Percentiles rank a stretch among this genome's conserved stretches.
phyloP scores from a whole-genome alignment of 2,797 vertebrate genomes.

The Cossypha dichroa region DNA sequence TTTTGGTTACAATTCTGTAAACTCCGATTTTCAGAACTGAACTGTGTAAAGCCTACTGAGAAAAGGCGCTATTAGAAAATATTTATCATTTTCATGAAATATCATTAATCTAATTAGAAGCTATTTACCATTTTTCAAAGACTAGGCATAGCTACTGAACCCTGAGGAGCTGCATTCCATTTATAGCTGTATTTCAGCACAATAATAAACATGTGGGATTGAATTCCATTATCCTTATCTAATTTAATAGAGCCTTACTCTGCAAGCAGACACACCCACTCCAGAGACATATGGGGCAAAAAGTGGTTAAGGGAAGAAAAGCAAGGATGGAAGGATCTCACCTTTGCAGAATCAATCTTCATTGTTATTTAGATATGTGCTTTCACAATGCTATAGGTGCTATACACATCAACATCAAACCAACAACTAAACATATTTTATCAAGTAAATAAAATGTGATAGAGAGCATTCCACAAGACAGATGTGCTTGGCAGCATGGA shows the following conservation, averaged over 20 bases:
- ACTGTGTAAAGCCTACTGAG: background rate
- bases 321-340: background rate
- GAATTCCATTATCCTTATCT: background rate
- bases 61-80: background rate
- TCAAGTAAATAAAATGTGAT: background rate
- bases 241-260: background rate
- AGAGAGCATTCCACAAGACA: background rate
- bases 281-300: rapidly evolving
- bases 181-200: background rate
- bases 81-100: background rate
- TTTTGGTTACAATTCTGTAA: background rate
- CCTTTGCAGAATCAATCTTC: background rate
- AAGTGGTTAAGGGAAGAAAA: background rate
- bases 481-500: background rate
- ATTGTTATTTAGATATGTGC: rapidly evolving
- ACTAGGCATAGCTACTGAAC: background rate
- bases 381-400: background rate
- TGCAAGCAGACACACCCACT: background rate
- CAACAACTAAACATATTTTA: background rate
- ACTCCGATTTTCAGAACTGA: background rate
- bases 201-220: background rate
- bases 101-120: background rate
- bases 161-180: background rate
- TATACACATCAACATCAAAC: background rate
- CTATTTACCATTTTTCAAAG: background rate